Conservation (phyloP, 2,888 invertebrate genomes). For the Macaria notata region DNA sequence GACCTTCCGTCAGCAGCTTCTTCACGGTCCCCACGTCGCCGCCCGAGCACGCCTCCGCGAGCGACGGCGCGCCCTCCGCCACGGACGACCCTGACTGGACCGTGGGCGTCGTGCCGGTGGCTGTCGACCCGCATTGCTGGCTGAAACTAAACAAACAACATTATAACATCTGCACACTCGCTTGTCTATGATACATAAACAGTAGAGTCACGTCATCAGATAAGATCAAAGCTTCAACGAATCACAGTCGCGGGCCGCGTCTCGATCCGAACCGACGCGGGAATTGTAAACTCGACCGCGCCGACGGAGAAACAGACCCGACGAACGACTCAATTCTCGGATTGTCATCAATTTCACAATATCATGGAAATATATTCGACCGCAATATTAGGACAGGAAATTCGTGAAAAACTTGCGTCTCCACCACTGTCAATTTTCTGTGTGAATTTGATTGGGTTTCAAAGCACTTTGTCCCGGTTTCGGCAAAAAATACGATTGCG, state of each 20-base stretch:
- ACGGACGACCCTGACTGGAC: slow-evolving; percentile 79
- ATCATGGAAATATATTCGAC: slow-evolving; percentile 13
- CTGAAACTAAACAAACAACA: slow-evolving; percentile 42
- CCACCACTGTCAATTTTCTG: neutral
- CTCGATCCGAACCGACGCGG: slow-evolving; percentile 62
- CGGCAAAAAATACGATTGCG: too few species aligned
- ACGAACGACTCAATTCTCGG: slow-evolving; percentile 81
- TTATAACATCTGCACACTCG: neutral
- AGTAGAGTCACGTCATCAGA: slow-evolving; percentile 52
- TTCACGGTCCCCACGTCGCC: slow-evolving; percentile 97
- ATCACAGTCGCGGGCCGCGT: slow-evolving; percentile 62
- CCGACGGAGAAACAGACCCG: slow-evolving; percentile 53
- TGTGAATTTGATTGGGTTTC: neutral
- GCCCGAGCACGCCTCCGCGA: slow-evolving; percentile 96
- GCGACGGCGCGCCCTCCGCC: slow-evolving; percentile 84
- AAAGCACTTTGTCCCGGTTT: neutral
- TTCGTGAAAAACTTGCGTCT: slow-evolving; percentile 13
- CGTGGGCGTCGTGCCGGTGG: slow-evolving; percentile 64
- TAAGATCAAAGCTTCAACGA: slow-evolving; percentile 79
- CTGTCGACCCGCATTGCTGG: slow-evolving; percentile 74
- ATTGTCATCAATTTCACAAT: slow-evolving; percentile 75
- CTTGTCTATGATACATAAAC: too few species aligned
- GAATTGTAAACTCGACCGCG: slow-evolving; percentile 57
- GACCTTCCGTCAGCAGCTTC: slow-evolving; percentile 95
- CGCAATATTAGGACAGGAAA: slow-evolving; percentile 16